phyloP scores from a whole-genome alignment of 2,113 vertebrate species.

The Gymnobelideus leadbeateri region DNA sequence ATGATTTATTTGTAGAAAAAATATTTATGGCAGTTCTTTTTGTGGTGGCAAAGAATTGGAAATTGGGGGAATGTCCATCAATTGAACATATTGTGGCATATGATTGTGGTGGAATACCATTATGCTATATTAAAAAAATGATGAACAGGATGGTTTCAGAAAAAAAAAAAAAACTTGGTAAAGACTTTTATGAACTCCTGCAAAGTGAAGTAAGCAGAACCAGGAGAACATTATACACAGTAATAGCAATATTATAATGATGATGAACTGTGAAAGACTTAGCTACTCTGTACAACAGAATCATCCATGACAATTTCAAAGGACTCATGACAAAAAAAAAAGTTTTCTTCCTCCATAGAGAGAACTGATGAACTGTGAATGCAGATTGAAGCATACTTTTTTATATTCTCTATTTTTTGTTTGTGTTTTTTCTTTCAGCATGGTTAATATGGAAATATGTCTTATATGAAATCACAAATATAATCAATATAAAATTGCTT shows the following conservation, averaged over 20 bases:
- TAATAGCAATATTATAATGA: background rate
- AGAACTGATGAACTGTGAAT: background rate
- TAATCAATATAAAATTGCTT: too few species aligned
- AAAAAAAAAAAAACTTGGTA: too few species aligned
- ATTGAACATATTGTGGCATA: background rate
- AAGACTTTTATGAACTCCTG: background rate
- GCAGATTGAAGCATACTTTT: background rate
- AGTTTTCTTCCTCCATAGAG: background rate
- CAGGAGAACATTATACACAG: background rate
- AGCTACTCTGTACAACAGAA: background rate
- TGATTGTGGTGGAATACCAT: background rate
- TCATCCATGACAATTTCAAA: background rate
- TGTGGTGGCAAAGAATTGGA: background rate
- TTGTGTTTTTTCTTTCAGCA: background rate
- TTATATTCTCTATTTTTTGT: background rate
- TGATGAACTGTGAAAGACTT: background rate
- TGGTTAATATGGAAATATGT: background rate
- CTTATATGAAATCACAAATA: background rate
- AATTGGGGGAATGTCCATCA: background rate
- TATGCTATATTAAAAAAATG: background rate
- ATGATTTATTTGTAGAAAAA: background rate
- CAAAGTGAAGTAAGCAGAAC: background rate
- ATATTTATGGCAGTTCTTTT: background rate
- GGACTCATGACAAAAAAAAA: background rate
- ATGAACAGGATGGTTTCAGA: background rate